Conservation (phyloP, 2,797 vertebrate genomes). For the Saguinus oedipus region DNA sequence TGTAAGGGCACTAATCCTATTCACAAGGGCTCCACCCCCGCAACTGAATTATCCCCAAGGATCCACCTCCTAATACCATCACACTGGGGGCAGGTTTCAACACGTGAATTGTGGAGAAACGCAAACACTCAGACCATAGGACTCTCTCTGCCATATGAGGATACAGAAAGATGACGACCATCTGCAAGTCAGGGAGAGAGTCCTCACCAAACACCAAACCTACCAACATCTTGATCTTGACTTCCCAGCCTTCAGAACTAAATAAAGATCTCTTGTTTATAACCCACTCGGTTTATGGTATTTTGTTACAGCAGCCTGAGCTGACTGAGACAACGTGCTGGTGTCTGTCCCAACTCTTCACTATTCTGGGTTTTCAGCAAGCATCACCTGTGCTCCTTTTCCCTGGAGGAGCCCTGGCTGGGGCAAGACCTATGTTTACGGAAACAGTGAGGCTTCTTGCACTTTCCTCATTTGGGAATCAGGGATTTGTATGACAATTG, state of each 20-base stretch:
- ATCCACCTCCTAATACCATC: not conserved
- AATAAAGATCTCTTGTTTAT: not conserved
- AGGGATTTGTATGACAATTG: not conserved
- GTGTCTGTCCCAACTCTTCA: not conserved
- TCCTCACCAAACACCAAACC: not conserved
- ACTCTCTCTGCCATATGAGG: not conserved
- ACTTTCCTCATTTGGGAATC: not conserved
- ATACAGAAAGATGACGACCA: not conserved
- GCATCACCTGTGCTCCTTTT: not conserved
- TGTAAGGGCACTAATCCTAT: not conserved
- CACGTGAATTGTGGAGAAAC: not conserved
- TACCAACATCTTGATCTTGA: not conserved
- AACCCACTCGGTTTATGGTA: rapidly evolving
- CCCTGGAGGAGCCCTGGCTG: not conserved
- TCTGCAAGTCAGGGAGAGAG: not conserved
- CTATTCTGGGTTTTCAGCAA: not conserved
- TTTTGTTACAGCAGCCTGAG: not conserved
- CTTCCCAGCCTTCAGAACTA: not conserved
- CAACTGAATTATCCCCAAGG: not conserved
- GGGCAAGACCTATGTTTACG: not conserved
- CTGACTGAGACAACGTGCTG: not conserved
- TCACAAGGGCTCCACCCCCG: not conserved
- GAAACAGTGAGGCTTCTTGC: not conserved
- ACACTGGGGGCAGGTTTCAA: not conserved
- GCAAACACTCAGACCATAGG: not conserved